These are phyloP conservation scores for Holcopasites calliopsidis DNA, from an alignment of 1,140 invertebrate genomes.

Conservation along the genomic window DNA sequence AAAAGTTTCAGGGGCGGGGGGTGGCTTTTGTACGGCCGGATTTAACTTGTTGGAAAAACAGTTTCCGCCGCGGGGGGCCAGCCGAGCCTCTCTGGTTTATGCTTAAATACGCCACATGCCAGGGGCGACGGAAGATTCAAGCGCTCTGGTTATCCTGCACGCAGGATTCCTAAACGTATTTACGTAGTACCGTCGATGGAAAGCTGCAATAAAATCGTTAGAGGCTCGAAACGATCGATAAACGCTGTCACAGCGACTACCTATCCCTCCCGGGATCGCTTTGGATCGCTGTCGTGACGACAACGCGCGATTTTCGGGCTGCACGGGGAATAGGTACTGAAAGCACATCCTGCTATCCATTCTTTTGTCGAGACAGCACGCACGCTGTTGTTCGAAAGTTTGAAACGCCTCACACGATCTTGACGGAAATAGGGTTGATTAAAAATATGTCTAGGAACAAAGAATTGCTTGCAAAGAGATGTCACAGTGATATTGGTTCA, in stretches of 20 bases:
- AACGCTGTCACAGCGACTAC: neutral
- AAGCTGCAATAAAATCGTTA: neutral
- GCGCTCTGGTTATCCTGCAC: neutral
- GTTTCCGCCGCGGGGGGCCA: neutral
- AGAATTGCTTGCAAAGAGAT: too few relatives aligned
- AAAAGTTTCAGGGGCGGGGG: neutral
- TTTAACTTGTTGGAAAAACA: constrained; percentile 10
- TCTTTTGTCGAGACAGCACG: too few relatives aligned
- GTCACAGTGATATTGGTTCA: too few relatives aligned
- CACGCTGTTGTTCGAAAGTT: too few relatives aligned
- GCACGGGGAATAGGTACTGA: too few relatives aligned
- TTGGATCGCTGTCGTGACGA: too few relatives aligned
- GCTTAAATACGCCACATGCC: neutral
- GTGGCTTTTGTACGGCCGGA: neutral
- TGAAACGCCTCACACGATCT: too few relatives aligned
- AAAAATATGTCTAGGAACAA: too few relatives aligned
- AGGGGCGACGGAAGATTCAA: neutral
- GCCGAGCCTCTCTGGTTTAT: neutral
- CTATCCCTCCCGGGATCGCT: too few relatives aligned
- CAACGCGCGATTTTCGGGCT: too few relatives aligned
- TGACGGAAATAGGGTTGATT: too few relatives aligned
- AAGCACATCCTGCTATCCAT: too few relatives aligned
- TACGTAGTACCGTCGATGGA: neutral
- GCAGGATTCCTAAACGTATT: neutral
- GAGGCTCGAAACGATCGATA: neutral